phyloP scores from a whole-genome alignment of 2,113 vertebrate species.

The Phaethornis superciliosus region DNA sequence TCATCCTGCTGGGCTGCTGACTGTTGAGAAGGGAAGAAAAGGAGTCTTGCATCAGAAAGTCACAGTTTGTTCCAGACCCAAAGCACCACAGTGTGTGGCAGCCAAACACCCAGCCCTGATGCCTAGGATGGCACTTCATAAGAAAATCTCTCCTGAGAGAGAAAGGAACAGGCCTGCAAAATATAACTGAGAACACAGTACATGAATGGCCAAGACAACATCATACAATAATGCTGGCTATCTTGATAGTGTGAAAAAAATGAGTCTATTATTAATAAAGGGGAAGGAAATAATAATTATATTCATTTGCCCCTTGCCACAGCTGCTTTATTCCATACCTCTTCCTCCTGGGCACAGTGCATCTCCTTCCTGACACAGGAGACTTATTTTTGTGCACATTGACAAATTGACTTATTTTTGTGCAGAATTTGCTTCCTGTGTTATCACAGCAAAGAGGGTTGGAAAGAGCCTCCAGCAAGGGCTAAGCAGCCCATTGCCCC shows the following conservation, averaged over 20 bases:
- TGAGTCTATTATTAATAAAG: not conserved
- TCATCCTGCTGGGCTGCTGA: not conserved
- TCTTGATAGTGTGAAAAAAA: not conserved
- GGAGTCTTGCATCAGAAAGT: not conserved
- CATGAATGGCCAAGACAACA: not conserved
- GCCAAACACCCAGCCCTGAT: not conserved
- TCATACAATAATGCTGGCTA: not conserved
- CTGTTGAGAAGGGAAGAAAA: not conserved
- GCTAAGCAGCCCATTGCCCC: not conserved
- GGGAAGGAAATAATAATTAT: not conserved
- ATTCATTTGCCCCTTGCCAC: not conserved
- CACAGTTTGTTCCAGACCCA: not conserved
- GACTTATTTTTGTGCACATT: not conserved
- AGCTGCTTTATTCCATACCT: not conserved
- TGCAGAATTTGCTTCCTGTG: not conserved
- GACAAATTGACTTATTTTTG: not conserved
- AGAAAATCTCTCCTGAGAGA: not conserved
- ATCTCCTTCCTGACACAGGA: not conserved
- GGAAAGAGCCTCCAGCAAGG: not conserved
- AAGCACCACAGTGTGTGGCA: not conserved
- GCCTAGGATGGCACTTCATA: not conserved
- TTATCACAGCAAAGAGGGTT: not conserved
- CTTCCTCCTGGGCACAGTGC: not conserved
- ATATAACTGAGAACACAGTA: not conserved
- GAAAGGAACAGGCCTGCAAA: not conserved